Percentiles rank a stretch among this genome's conserved stretches.
Conservation (phyloP, 2,888 invertebrate species). For the Cephalotes varians region DNA sequence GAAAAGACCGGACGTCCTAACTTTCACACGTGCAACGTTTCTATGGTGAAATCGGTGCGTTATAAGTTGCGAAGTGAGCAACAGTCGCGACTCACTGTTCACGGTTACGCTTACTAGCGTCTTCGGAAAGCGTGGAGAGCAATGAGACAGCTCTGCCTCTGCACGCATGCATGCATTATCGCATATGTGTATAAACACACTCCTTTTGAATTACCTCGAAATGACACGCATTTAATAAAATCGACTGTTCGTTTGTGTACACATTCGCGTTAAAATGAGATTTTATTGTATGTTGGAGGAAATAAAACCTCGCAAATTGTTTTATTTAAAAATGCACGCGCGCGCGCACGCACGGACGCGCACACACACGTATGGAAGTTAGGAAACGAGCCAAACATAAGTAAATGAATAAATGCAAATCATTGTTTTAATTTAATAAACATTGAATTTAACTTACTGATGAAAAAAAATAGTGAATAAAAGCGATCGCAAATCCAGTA, state of each 20-base stretch:
- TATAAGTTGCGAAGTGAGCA: conserved; percentile 56
- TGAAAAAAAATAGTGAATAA: conserved; percentile 3
- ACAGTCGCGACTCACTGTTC: conserved; percentile 44
- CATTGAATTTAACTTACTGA: conserved; percentile 1
- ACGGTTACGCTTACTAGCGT: conserved; percentile 80
- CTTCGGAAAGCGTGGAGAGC: conserved; percentile 84
- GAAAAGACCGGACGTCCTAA: conserved; percentile 75
- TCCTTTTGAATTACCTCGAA: conserved; percentile 19
- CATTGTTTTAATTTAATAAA: neutral
- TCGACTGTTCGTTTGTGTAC: neutral
- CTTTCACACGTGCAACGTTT: conserved; percentile 74
- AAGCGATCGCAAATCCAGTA: neutral
- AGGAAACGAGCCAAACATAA: neutral
- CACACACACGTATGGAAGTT: neutral
- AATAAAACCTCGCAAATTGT: neutral
- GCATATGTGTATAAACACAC: neutral
- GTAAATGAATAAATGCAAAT: neutral
- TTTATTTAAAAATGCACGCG: neutral
- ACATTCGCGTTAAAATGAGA: neutral
- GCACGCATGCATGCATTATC: neutral
- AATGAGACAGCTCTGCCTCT: conserved; percentile 49
- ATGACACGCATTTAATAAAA: conserved; percentile 16
- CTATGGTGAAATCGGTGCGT: conserved; percentile 74
- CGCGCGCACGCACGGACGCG: too few relatives aligned
- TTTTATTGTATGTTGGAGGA: neutral